Percentiles rank a stretch among this genome's conserved stretches.
Conservation (phyloP, 2,797 vertebrate genomes). For the Nyctalus aviator region DNA sequence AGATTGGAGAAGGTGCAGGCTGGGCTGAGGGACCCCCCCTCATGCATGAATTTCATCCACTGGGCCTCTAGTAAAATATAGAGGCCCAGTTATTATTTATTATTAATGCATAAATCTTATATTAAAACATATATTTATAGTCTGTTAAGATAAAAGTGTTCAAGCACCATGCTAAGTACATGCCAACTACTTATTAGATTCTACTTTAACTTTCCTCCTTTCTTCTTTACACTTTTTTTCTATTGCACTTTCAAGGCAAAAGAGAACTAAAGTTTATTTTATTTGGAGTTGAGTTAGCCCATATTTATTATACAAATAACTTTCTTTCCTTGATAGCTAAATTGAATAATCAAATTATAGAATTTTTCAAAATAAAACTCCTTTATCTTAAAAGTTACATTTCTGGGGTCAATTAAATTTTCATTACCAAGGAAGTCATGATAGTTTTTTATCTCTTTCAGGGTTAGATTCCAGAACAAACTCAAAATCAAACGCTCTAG, state of each 20-base stretch:
- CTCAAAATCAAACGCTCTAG: background rate
- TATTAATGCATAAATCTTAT: background rate
- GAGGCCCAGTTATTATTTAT: no score
- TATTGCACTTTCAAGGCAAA: background rate
- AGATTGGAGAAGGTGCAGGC: no score
- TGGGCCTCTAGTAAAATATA: no score
- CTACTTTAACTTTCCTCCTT: constrained; percentile 32
- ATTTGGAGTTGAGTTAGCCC: background rate
- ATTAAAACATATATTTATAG: background rate
- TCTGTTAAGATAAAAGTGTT: background rate
- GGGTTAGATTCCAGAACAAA: background rate
- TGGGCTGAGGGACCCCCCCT: no score
- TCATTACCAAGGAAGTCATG: constrained; percentile 37
- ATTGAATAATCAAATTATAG: constrained; percentile 58
- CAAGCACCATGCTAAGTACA: background rate
- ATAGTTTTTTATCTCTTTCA: background rate
- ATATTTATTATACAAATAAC: constrained; percentile 48
- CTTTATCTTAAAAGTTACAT: constrained; percentile 14
- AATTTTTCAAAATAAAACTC: constrained; percentile 50
- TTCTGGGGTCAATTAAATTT: constrained; percentile 35
- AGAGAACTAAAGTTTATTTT: constrained; percentile 35
- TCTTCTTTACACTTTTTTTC: background rate
- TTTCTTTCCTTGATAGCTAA: constrained; percentile 57
- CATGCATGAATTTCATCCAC: no score
- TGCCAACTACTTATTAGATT: background rate